These are phyloP conservation scores for Crotophaga sulcirostris DNA, from an alignment of 2,113 vertebrate species.

Conservation along the genomic window DNA sequence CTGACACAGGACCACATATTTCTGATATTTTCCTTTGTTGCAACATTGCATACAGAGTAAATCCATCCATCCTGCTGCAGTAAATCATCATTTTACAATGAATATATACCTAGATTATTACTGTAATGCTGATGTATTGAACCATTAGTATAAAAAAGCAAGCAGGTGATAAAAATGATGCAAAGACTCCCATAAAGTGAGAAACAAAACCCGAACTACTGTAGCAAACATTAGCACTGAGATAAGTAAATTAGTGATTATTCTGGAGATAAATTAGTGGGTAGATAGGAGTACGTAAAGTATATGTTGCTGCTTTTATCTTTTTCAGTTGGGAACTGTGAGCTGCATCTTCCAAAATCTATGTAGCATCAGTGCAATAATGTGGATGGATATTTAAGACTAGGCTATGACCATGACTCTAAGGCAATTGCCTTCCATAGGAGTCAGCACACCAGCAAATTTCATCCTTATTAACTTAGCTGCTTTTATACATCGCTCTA, in stretches of 20 bases:
- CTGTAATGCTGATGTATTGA: conserved; percentile 56
- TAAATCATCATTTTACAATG: conserved; percentile 61
- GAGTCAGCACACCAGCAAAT: conserved; percentile 61
- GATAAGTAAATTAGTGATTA: conserved; percentile 70
- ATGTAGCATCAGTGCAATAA: conserved; percentile 9
- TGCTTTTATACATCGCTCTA: conserved; percentile 55
- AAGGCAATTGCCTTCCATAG: conserved; percentile 38
- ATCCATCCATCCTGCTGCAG: conserved; percentile 38
- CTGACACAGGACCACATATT: neutral
- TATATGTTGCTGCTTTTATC: neutral
- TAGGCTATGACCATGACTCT: conserved; percentile 23
- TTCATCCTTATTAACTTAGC: conserved; percentile 53
- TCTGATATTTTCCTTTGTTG: conserved; percentile 32
- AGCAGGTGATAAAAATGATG: conserved; percentile 68
- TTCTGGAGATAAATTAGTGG: conserved; percentile 62
- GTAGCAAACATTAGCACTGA: conserved; percentile 62
- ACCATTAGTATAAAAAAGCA: conserved; percentile 67
- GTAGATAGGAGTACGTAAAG: neutral
- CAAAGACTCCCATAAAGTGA: conserved; percentile 62
- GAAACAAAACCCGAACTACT: conserved; percentile 68
- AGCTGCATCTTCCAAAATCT: conserved; percentile 1
- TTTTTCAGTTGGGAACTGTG: conserved; percentile 25
- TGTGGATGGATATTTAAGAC: conserved; percentile 28
- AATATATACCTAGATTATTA: conserved; percentile 63
- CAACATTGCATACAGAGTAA: neutral